Percentiles rank a stretch among this genome's conserved stretches.
Evolutionary conservation across 2,797 vertebrate genomes (phyloP).

Genomic region (Sebastes steindachneri): DNA sequence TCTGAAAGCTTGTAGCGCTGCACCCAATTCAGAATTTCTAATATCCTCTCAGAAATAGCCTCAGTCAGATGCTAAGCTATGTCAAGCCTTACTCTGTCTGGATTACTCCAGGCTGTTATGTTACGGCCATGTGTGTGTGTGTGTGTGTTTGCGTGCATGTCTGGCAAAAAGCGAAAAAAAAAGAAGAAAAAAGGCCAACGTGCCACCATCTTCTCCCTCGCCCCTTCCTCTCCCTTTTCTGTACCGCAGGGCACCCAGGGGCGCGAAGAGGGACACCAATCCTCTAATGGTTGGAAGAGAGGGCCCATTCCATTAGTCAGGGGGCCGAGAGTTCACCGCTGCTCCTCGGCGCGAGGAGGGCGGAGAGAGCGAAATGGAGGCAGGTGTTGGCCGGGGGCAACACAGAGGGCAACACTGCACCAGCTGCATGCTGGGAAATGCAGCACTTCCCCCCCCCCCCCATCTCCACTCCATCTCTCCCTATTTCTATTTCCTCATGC

Average conservation of each 20-base stretch:
- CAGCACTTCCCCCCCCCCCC: constrained; percentile 1
- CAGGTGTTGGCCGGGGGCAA: constrained; percentile 78
- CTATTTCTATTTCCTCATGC: constrained; percentile 64
- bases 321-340: constrained; percentile 74
- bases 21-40: constrained; percentile 65
- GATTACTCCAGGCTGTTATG: constrained; percentile 65
- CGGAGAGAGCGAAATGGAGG: constrained; percentile 75
- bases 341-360: constrained; percentile 61
- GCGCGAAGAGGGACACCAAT: constrained; percentile 73
- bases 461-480: constrained; percentile 41
- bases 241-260: constrained; percentile 63
- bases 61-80: constrained; percentile 72
- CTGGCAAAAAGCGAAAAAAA: constrained; percentile 32
- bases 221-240: constrained; percentile 56
- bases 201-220: constrained; percentile 56
- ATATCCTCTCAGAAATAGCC: constrained; percentile 72
- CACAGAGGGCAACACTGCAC: constrained; percentile 67
- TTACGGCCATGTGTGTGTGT: constrained; percentile 48
- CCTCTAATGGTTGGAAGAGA: constrained; percentile 79
- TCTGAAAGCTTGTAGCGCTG: constrained; percentile 52
- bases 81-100: constrained; percentile 68
- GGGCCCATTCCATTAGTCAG: constrained; percentile 83
- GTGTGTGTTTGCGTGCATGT: constrained; percentile 17
- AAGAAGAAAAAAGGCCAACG: constrained; percentile 25
- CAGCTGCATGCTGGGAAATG: constrained; percentile 79